A percentile compares a stretch with the other conserved stretches of the same genome.
phyloP scores from a whole-genome alignment of 2,113 vertebrate genomes.

The Ammospiza caudacuta region DNA sequence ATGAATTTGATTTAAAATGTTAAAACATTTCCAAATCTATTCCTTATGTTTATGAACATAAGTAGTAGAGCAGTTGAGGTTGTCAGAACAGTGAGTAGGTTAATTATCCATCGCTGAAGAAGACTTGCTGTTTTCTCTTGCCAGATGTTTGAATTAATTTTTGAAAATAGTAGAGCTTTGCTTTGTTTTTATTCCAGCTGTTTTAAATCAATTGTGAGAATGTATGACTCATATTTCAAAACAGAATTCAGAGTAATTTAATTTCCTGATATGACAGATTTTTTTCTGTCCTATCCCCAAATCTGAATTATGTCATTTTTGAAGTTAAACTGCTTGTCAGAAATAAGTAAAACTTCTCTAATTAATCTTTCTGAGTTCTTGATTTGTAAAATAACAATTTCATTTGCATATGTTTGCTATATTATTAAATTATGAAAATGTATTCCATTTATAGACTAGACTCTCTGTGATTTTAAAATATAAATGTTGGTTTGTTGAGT shows the following conservation, averaged over 20 bases:
- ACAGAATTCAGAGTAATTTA: conserved; percentile 3
- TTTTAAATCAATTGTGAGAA: conserved; percentile 36
- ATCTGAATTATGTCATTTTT: neutral
- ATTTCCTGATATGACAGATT: conserved; percentile 17
- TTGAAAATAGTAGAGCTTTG: neutral
- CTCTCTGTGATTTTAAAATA: conserved; percentile 12
- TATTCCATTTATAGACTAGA: conserved; percentile 1
- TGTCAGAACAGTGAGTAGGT: neutral
- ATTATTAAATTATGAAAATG: conserved; percentile 48
- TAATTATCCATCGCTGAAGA: neutral
- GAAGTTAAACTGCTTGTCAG: neutral
- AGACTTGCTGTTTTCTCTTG: neutral
- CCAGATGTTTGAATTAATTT: neutral
- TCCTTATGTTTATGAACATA: neutral
- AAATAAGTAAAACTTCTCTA: conserved; percentile 38
- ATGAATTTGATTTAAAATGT: neutral
- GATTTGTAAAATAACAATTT: conserved; percentile 42
- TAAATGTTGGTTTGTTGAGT: neutral
- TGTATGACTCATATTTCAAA: conserved; percentile 38
- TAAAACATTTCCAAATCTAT: neutral
- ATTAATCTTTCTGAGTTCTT: conserved; percentile 24
- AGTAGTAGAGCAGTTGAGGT: neutral
- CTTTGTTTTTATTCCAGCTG: neutral
- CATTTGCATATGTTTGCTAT: conserved; percentile 43
- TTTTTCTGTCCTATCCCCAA: neutral